phyloP scores from a whole-genome alignment of 1,140 invertebrate species.

The Caenorhabditis brenneri region DNA sequence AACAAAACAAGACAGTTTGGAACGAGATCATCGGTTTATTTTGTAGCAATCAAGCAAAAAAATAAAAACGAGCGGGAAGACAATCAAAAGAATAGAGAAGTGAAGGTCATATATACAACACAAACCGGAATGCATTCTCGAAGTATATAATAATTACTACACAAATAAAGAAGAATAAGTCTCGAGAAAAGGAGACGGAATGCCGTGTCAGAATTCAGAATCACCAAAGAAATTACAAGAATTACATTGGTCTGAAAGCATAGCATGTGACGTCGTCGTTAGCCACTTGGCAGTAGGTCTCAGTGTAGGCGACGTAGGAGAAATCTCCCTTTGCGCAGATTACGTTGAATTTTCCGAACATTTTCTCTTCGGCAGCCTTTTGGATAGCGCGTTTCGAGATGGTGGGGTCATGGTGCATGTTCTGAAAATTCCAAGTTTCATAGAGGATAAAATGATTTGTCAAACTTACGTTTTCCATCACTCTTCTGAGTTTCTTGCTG shows the following conservation, averaged over 20 bases:
- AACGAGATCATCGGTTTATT: constrained; percentile 9
- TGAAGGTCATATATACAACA: constrained; percentile 41
- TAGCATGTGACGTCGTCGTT: constrained; percentile 65
- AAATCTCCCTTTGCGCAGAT: constrained; percentile 68
- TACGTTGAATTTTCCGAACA: constrained; percentile 70
- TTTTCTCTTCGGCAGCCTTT: constrained; percentile 70
- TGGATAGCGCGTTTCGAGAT: constrained; percentile 69
- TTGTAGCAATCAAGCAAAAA: constrained; percentile 18
- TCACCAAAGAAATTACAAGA: background rate
- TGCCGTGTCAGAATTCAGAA: background rate
- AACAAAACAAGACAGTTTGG: background rate
- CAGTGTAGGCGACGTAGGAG: constrained; percentile 67
- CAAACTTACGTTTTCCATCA: constrained; percentile 66
- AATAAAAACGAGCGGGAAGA: background rate
- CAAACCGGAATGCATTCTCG: constrained; percentile 37
- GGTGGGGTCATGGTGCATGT: constrained; percentile 67
- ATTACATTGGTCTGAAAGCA: constrained; percentile 56
- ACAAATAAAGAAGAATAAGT: background rate
- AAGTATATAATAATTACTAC: constrained; percentile 44
- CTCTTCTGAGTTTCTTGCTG: constrained; percentile 61
- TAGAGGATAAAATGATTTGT: background rate
- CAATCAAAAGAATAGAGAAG: background rate
- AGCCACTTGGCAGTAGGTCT: constrained; percentile 66
- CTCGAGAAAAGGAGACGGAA: background rate
- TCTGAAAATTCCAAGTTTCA: constrained; percentile 57